Base-by-base conservation (phyloP, 2,888 invertebrate species). In the Drosophila flavopinicola region DNA sequence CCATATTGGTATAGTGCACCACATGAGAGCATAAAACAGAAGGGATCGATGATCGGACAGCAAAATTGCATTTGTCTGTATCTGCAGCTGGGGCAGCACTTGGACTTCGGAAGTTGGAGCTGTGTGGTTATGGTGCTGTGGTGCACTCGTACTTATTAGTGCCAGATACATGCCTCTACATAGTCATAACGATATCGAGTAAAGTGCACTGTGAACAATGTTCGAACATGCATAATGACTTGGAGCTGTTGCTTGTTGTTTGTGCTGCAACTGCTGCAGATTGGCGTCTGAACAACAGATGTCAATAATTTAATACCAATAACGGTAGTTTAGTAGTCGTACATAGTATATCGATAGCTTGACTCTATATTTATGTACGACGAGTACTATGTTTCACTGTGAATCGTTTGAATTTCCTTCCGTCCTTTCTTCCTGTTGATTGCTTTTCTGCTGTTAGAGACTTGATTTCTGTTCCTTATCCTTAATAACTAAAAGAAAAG, bases 11-110 rank as follows among this genome's bases (percentile, higher is more conserved):
- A 72, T 54, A 76, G 69, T 69, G 72, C 78, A 70, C 47, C 66
- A 52, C 78, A 75, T 76, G 75, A 68, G 75, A 69, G 68, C 68
- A 59, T 49, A 56, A 61, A 66, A 70, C 66, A 75, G 73, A 70
- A 79, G 79, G 77, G 77, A 78, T 78, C 77, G 79, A 74, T 74
- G 78, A 78, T 78, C 76, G 78, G 78, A 78, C 76, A 74, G 76
- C 58, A 76, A 78, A 78, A 78, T 78, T 78, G 76, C 77, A 78
- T 78, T 78, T 76, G 70, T 66, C 66, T 52, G 66, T 13, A 10
- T 44, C 42, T 44, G 41, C n/a, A 15, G 67, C 37, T 42, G 32
- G 1, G n/a, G 33, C 17, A 39, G 38, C 30, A 25, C 38, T 23
- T 35, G 25, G 29, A n/a, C 38, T 23, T 35, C 25, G 29, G n/a